These are phyloP conservation scores for Trididemnum clinides DNA, from an alignment of 23 tunicate species.

Conservation along the genomic window DNA sequence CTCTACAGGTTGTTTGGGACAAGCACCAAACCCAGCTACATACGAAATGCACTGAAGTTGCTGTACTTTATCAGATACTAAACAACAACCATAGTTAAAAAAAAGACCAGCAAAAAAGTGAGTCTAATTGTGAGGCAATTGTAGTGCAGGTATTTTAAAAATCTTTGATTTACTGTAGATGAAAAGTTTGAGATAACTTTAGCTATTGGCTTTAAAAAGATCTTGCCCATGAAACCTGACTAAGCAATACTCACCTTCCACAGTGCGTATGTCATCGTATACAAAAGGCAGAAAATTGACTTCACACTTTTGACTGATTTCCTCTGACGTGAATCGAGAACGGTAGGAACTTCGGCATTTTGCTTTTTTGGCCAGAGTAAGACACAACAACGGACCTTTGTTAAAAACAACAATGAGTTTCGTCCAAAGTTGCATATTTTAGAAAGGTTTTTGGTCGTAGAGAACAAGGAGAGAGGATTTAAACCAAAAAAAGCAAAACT, in stretches of 20 bases:
- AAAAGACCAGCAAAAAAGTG: no score
- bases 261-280: constrained; percentile 6
- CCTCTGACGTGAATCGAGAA: constrained; percentile 10
- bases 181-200: no score
- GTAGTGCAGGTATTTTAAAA: no score
- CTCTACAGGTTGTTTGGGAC: constrained; percentile 26
- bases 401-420: no score
- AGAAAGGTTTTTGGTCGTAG: no score
- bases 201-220: no score
- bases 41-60: constrained; percentile 41
- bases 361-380: constrained; percentile 46
- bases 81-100: not conserved
- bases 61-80: constrained; percentile 21
- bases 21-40: constrained; percentile 56
- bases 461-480: no score
- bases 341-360: constrained; percentile 37
- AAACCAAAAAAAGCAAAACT: no score
- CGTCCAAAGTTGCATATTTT: no score
- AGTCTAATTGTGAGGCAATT: no score
- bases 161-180: no score
- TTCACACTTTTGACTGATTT: constrained; percentile 49
- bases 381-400: constrained; percentile 47
- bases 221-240: no score
- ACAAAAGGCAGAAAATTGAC: constrained; percentile 71
- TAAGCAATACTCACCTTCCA: constrained; percentile 27